These are phyloP conservation scores for Erebia ligea DNA, from an alignment of 2,888 invertebrate genomes.

Conservation along the genomic window DNA sequence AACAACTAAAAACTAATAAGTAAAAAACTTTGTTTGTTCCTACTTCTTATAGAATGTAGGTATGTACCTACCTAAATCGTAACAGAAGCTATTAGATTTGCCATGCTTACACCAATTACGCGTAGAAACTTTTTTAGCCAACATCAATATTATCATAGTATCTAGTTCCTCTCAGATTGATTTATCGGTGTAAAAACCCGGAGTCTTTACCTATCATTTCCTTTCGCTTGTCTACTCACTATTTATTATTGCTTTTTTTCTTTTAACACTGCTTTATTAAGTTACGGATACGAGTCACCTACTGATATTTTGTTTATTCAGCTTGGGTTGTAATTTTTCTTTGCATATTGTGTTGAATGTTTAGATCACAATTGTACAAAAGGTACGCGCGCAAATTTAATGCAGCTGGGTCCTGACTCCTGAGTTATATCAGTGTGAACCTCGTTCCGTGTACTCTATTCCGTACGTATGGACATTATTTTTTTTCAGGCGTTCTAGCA, in stretches of 20 bases:
- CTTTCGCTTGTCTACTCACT: not conserved
- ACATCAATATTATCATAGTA: not conserved
- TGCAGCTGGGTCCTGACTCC: too few species aligned
- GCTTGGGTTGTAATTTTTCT: conserved; percentile 9
- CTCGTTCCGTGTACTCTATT: too few species aligned
- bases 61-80: not conserved
- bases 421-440: too few species aligned
- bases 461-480: not conserved
- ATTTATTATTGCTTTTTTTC: not conserved
- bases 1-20: not conserved
- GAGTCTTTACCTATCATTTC: not conserved
- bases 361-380: not conserved
- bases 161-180: conserved; percentile 3
- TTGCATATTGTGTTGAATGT: conserved; percentile 24
- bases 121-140: not conserved
- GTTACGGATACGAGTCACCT: conserved; percentile 33
- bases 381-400: too few species aligned
- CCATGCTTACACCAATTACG: not conserved
- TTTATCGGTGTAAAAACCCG: not conserved
- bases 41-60: conserved; percentile 32
- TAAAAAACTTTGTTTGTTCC: conserved; percentile 34
- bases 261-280: conserved; percentile 26
- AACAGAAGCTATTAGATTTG: not conserved
- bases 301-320: not conserved
- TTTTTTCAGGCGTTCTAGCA: not conserved